Evolutionary conservation across 2,888 invertebrate genomes (phyloP).

Genomic region (Megalurothrips usitatus): DNA sequence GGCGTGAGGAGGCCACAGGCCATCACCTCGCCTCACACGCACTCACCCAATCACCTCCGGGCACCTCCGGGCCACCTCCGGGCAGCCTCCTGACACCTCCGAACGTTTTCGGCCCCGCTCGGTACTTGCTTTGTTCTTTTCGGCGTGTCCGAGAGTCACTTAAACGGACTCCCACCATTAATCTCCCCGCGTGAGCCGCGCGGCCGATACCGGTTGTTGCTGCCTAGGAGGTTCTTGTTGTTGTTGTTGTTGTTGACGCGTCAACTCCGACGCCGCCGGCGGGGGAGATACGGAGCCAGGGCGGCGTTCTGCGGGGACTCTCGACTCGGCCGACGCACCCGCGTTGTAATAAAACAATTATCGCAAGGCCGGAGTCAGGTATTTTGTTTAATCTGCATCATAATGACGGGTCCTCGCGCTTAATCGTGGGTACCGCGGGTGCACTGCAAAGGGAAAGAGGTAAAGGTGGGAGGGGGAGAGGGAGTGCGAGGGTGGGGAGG

Average conservation of each 20-base stretch:
- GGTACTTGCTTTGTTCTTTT: not conserved
- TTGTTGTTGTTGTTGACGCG: conserved; percentile 15
- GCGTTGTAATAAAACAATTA: too few species aligned
- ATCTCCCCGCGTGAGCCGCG: not conserved
- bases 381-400: too few species aligned
- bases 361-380: too few species aligned
- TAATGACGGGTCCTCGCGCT: too few species aligned
- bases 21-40: not conserved
- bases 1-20: too few species aligned
- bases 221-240: not conserved
- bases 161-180: conserved; percentile 20
- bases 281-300: too few species aligned
- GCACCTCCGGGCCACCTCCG: not conserved
- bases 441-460: not conserved
- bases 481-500: not conserved
- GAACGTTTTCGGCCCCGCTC: too few species aligned
- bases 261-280: not conserved
- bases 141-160: conserved; percentile 20
- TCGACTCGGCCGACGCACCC: too few species aligned
- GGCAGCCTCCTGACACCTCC: not conserved
- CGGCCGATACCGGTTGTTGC: too few species aligned
- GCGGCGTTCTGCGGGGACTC: too few species aligned
- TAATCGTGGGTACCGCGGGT: too few species aligned
- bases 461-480: not conserved
- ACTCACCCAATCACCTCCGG: not conserved